Conservation (phyloP, 2,797 vertebrate genomes). For the Prionace glauca region DNA sequence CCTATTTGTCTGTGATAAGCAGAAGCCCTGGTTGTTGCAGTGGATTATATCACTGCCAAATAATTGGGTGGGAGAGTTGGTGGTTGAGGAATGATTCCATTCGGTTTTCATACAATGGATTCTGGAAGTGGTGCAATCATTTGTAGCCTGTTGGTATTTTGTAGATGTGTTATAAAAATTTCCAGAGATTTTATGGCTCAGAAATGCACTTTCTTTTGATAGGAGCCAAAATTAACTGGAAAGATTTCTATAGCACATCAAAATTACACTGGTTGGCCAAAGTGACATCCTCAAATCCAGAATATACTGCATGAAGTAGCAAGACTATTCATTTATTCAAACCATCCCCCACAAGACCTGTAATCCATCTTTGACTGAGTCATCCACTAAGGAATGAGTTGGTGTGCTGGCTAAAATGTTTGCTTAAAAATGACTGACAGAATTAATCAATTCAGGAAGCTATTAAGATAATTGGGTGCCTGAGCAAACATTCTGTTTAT, state of each 20-base stretch:
- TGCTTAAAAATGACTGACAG: neutral
- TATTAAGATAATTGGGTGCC: neutral
- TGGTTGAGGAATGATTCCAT: neutral
- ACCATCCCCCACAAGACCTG: neutral
- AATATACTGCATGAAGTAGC: neutral
- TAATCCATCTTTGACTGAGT: neutral
- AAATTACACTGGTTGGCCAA: neutral
- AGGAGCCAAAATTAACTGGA: neutral
- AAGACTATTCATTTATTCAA: neutral
- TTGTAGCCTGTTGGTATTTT: slow-evolving; percentile 1
- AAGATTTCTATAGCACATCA: neutral
- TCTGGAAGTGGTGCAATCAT: neutral
- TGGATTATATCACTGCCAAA: neutral
- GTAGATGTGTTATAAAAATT: neutral
- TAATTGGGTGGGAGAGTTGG: neutral
- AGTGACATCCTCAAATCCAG: neutral
- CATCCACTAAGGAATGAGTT: neutral
- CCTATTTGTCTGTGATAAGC: neutral
- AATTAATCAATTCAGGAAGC: neutral
- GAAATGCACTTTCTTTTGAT: neutral
- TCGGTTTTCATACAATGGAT: neutral
- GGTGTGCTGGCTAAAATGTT: neutral
- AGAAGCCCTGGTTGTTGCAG: neutral
- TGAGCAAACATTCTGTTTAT: neutral
- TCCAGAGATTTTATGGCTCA: neutral